Evolutionary conservation across 2,888 invertebrate species (phyloP).

Genomic region (Synanthedon vespiformis): DNA sequence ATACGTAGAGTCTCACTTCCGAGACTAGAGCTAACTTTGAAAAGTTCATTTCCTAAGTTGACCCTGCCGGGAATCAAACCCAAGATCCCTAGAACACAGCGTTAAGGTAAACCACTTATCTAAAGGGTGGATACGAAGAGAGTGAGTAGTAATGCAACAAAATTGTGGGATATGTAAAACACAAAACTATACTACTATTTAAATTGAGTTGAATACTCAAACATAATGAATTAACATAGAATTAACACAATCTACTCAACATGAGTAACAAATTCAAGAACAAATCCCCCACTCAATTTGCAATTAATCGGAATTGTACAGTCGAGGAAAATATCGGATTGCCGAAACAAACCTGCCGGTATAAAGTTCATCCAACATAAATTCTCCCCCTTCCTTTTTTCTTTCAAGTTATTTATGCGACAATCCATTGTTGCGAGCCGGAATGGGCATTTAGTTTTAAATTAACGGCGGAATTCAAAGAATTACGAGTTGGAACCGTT

Average conservation of each 20-base stretch:
- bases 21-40: background rate
- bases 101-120: no score
- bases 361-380: slow-evolving; percentile 20
- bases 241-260: no score
- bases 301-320: slow-evolving; percentile 4
- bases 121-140: no score
- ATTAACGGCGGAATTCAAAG: slow-evolving; percentile 49
- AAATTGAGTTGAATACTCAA: no score
- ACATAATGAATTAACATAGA: no score
- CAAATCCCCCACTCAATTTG: slow-evolving; percentile 3
- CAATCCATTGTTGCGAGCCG: slow-evolving; percentile 38
- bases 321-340: slow-evolving; percentile 2
- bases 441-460: slow-evolving; percentile 47
- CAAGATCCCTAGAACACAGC: no score
- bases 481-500: slow-evolving; percentile 22
- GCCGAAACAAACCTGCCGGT: background rate
- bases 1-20: background rate
- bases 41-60: no score
- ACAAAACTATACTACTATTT: no score
- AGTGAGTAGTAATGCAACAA: no score
- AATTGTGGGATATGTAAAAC: no score
- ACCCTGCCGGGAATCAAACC: no score
- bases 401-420: slow-evolving; percentile 55
- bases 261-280: background rate
- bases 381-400: slow-evolving; percentile 20